Evolutionary conservation across 2,888 invertebrate species (phyloP), one percentile per base, ranked within the genome.

Genomic region (Alsophila aescularia): DNA sequence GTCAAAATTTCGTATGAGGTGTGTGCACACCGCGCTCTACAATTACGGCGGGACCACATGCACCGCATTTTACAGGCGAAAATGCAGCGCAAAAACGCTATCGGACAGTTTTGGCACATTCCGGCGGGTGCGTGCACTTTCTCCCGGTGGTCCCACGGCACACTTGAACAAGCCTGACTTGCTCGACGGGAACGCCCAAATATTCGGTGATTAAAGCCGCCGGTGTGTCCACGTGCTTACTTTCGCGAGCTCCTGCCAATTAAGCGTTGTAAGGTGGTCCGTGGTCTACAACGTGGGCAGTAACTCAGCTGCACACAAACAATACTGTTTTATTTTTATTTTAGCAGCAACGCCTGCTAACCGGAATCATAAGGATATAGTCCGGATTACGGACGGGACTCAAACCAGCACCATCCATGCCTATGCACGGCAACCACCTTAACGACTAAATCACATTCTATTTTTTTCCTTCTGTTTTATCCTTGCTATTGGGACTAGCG

Each of bases 101-200:
- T 75, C 76, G 82, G 81, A 80, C 79, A 83, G 82, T 77, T 82
- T 82, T 84, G 84, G 76, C 75, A 77, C 70, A 74, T 72, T 75
- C 72, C 65, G 66, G 55, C 65, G 61, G 70, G 66, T 67, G 31
- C 8, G 36, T 64, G 67, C 75, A 90, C 90, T 90, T 91, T 90
- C 90, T 83, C 90, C 87, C 69, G 74, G 70, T 80, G 75, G 77
- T 89, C 89, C 83, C 89, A 88, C 87, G 89, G 77, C 89, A 81
- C 73, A 83, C 84, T 84, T 87, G 83, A 63, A 72, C 70, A 77
- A 77, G 72, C 59, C 61, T 70, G 77, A 81, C 86, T 75, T 69
- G 85, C 82, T 79, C 66, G 74, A 69, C 82, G 71, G 89, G 86
- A 89, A 87, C 90, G 87, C 89, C 90, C 90, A 89, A 88, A 85